Percentiles rank a stretch among this genome's conserved stretches.
phyloP scores from a whole-genome alignment of 2,797 vertebrate genomes.

The Chiloscyllium punctatum region DNA sequence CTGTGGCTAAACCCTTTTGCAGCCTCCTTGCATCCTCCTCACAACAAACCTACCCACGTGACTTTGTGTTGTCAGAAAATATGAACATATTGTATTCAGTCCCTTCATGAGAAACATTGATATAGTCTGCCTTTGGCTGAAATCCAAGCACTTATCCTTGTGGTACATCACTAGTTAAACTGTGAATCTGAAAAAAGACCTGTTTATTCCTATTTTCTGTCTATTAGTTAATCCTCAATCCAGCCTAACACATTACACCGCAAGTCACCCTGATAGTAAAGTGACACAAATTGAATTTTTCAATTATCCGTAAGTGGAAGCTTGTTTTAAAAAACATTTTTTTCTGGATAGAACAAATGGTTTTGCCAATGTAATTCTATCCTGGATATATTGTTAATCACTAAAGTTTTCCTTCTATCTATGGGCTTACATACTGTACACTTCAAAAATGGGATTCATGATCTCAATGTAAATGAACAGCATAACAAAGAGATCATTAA shows the following conservation, averaged over 20 bases:
- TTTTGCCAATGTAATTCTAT: not conserved
- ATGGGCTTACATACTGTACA: not conserved
- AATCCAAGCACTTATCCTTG: not conserved
- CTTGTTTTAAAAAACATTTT: not conserved
- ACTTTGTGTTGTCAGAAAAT: too few relatives aligned
- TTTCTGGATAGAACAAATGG: not conserved
- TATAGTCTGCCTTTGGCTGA: not conserved
- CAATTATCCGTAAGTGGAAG: not conserved
- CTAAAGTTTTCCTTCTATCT: not conserved
- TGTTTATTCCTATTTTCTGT: not conserved
- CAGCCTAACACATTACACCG: not conserved
- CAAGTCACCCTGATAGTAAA: not conserved
- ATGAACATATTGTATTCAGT: not conserved
- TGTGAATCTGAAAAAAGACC: not conserved
- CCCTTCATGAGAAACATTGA: not conserved
- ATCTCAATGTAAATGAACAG: conserved; percentile 5
- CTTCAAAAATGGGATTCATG: conserved; percentile 14
- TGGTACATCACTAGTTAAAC: not conserved
- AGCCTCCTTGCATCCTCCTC: too few relatives aligned
- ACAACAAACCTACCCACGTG: too few relatives aligned
- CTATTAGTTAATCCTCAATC: not conserved
- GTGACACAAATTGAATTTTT: not conserved
- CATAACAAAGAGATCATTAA: not conserved
- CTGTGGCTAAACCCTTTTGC: too few relatives aligned
- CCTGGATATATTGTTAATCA: not conserved